A percentile compares a stretch with the other conserved stretches of the same genome.
These are phyloP conservation scores for Phenganax stokvisi DNA, from an alignment of 92 coral and sea anemone genomes.

Conservation along the genomic window DNA sequence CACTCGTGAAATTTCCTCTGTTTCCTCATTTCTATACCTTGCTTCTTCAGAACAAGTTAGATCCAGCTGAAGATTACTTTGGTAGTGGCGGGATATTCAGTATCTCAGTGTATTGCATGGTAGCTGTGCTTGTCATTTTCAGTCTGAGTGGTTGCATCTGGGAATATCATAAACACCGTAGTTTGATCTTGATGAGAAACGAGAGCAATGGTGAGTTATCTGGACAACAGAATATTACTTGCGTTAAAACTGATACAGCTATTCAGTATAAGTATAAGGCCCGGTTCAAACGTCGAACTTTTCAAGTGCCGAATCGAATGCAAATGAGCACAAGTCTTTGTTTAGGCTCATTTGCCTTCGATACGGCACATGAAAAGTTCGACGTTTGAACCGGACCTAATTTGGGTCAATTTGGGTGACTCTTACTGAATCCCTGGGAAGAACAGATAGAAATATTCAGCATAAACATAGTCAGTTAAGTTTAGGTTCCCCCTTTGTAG, in stretches of 20 bases:
- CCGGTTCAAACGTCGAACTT: not conserved
- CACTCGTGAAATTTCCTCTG: no score
- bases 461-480: no score
- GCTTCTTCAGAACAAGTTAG: not conserved
- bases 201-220: conserved; percentile 15
- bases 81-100: conserved; percentile 98
- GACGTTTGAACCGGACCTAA: no score
- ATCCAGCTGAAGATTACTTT: conserved; percentile 81
- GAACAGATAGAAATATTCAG: no score
- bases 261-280: not conserved
- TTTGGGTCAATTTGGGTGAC: no score
- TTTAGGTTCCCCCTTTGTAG: no score
- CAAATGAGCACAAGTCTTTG: no score
- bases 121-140: conserved; percentile 61
- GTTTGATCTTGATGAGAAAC: not conserved
- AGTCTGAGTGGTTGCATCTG: conserved; percentile 58
- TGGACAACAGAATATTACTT: not conserved
- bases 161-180: conserved; percentile 54
- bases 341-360: no score
- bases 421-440: no score
- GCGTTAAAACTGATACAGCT: no score
- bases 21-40: not conserved
- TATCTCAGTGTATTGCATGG: conserved; percentile 73
- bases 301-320: no score
- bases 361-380: no score